Base-by-base conservation (phyloP, 2,888 invertebrate genomes). In the Exocentrus adspersus region DNA sequence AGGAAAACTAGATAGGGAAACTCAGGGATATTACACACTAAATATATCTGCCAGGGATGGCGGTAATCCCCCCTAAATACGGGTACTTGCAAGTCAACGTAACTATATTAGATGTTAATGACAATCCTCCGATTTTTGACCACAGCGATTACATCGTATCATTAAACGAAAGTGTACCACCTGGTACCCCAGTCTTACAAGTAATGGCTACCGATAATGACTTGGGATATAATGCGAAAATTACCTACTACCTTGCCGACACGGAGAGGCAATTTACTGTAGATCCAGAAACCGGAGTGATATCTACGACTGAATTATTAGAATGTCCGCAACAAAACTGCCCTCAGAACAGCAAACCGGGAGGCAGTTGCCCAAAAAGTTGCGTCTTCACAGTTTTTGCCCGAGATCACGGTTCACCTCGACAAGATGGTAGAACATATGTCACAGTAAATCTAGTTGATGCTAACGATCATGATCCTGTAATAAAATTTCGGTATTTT, bases 121-220 rank as follows among this genome's bases (percentile, higher is more conserved):
- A 97, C 80, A 95, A 95, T 83, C 95, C 96, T 10, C 96, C 96
- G 32, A 93, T 95, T 72, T 96, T 96, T 79, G 95, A 94, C 82
- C 95, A 95, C 80, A 95, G 95, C 84, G 95, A 97, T 80, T 98
- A 97, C 82, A 92, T 92, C 62, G 95, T 95, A 1, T 92, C 93
- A 43, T 81, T 98, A 53, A 97, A 97, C 83, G 97, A 98, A 83
- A 97, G 95, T 78, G 93, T 95, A 6, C 91, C 92, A n/a, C 91
- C 93, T 0, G 96, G 96, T 2, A 94, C 94, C 0, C 89, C 89
- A 41, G 95, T 97, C 5, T 84, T 97, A 2, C 92, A 92, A 78
- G 97, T 98, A n/a, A 91, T 91, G 82, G 98, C 97, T 0, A 93
- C 93, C 3, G 98, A 98, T 81, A 93, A 90, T 80, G 98, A 98